phyloP scores from a whole-genome alignment of 2,888 invertebrate genomes.

The Drosophila cracens region DNA sequence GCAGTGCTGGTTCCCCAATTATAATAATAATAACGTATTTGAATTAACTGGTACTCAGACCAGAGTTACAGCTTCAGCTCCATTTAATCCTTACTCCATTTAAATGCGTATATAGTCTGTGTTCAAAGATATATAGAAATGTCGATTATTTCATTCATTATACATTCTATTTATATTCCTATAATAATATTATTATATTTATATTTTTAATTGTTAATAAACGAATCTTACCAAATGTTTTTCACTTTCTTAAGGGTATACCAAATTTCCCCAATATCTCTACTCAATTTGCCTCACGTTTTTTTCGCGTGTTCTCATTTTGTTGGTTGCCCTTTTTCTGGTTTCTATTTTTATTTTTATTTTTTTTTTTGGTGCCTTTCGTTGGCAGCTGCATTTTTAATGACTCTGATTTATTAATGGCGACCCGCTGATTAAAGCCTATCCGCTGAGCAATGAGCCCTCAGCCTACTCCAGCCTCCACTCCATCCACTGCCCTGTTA shows the following conservation, averaged over 20 bases:
- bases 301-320: slow-evolving; percentile 41
- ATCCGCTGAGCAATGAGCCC: slow-evolving; percentile 48
- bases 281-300: not conserved
- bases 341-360: slow-evolving; percentile 14
- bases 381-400: slow-evolving; percentile 83
- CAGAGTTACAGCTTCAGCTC: not conserved
- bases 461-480: not conserved
- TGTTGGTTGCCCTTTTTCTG: slow-evolving; percentile 53
- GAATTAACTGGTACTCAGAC: not conserved
- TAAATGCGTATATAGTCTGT: not conserved
- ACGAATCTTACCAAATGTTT: not conserved
- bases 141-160: no score
- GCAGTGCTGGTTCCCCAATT: no score
- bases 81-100: not conserved
- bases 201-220: not conserved
- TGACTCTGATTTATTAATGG: slow-evolving; percentile 85
- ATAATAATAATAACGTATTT: no score
- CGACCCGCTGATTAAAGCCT: slow-evolving; percentile 83
- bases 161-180: not conserved
- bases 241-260: slow-evolving; percentile 25
- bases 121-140: not conserved
- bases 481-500: not conserved
- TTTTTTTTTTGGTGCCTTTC: slow-evolving; percentile 20
- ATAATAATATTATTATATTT: not conserved
- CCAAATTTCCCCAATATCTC: not conserved